Base-by-base conservation (phyloP, 2,113 vertebrate species). In the Dryoscopus gambensis region DNA sequence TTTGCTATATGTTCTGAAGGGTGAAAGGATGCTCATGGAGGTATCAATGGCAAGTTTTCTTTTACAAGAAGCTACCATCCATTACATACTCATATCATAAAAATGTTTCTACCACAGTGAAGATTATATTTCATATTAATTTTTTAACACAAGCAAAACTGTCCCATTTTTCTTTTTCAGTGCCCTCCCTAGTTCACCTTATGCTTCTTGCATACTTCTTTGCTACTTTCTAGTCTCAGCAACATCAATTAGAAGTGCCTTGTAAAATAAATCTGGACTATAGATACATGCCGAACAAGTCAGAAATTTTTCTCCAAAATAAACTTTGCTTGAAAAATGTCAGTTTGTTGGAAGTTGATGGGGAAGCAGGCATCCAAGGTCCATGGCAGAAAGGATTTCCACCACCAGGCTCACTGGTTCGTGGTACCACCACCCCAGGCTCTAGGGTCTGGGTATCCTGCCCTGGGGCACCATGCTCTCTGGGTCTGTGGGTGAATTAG, bases 401-500 rank as follows among this genome's bases (percentile, higher is more conserved):
- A 39, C 19, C 42, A 40, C 30, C 5, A 3, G 13, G 10, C 42
- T 69, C 50, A 33, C 46, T 2, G 1, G 11, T 37, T 46, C 0
- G 0, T 57, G 70, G 11, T 62, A 67, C 13, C 33, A 39, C 49
- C 35, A 50, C 6, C 6, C n/a, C 7, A 1, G 16, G 47, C 42
- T 77, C n/a, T 35, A 31, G 17, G 73, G 30, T 56, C 12, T 53
- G 64, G 24, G 16, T 59, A 24, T 47, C 50, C 53, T 73, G 33
- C 44, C 47, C 70, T 1, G 2, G 47, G 9, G 5, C 2, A 1
- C 37, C 46, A n/a, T 0, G 0, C 24, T 40, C 39, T 30, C 21
- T 39, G 33, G 10, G 3, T 53, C 39, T 27, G 10, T 35, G 60
- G 19, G 21, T 78, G 42, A 81, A 70, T 50, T 16, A 63, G 9